Conservation (phyloP, 2,797 vertebrate species). For the Darevskia nairensis region DNA sequence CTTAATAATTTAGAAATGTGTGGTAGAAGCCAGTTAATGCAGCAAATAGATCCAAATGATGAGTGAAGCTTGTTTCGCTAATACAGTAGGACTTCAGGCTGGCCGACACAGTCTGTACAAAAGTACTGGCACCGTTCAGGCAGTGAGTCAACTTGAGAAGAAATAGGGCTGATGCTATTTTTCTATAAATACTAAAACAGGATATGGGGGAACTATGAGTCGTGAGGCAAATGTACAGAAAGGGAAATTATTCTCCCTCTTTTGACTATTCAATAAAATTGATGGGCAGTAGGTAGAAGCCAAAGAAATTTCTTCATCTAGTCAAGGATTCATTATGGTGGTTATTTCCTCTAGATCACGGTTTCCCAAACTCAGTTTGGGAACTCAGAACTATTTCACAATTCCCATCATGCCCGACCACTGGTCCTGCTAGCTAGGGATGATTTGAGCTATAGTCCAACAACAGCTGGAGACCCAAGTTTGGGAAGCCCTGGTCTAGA, state of each 20-base stretch:
- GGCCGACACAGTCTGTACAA: background rate
- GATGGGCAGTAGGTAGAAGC: background rate
- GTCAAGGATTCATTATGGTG: background rate
- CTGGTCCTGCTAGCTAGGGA: too few relatives aligned
- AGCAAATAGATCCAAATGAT: background rate
- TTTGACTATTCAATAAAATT: background rate
- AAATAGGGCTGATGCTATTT: background rate
- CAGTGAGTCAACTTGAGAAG: slow-evolving; percentile 6
- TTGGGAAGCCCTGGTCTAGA: too few relatives aligned
- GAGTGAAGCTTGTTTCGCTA: background rate
- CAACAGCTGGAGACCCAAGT: too few relatives aligned
- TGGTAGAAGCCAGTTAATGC: background rate
- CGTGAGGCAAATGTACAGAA: background rate
- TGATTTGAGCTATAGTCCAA: too few relatives aligned
- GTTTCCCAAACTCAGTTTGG: too few relatives aligned
- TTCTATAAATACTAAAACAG: slow-evolving; percentile 22
- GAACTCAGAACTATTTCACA: background rate
- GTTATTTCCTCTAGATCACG: background rate
- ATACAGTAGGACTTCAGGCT: background rate
- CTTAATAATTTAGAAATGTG: slow-evolving; percentile 19
- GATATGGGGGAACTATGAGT: background rate
- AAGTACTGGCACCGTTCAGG: background rate
- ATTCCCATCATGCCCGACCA: too few relatives aligned
- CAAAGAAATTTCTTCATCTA: background rate
- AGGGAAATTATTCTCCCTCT: background rate